These are phyloP conservation scores for Zaprionus obscuricornis DNA, from an alignment of 2,888 invertebrate species.

Conservation along the genomic window DNA sequence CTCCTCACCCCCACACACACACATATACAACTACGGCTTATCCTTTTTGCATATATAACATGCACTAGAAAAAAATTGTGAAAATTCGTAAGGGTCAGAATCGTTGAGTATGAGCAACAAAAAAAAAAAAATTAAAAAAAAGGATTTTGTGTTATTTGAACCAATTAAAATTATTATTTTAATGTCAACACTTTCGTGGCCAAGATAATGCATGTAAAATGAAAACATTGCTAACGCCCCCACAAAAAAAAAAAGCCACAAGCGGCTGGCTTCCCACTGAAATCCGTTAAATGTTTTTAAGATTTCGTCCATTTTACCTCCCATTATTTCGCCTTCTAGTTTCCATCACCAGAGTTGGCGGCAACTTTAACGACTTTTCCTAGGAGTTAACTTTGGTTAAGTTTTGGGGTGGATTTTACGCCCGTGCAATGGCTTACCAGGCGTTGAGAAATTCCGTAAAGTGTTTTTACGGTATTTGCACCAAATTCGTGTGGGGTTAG, in stretches of 20 bases:
- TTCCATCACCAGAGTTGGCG: slow-evolving; percentile 61
- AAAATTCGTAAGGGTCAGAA: slow-evolving; percentile 56
- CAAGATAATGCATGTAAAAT: slow-evolving; percentile 75
- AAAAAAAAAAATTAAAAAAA: slow-evolving; percentile 14
- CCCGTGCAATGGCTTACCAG: slow-evolving; percentile 71
- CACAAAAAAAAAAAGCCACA: background rate
- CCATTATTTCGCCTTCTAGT: background rate
- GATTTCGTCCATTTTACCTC: slow-evolving; percentile 49
- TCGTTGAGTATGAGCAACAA: slow-evolving; percentile 41
- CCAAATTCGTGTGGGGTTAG: slow-evolving; percentile 54
- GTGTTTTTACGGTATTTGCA: slow-evolving; percentile 79
- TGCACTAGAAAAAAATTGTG: slow-evolving; percentile 1
- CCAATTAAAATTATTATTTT: slow-evolving; percentile 83
- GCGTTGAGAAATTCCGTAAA: slow-evolving; percentile 79
- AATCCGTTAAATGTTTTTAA: slow-evolving; percentile 77
- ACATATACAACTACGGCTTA: slow-evolving; percentile 11
- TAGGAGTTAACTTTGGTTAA: slow-evolving; percentile 35
- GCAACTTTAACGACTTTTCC: slow-evolving; percentile 62
- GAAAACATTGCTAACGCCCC: slow-evolving; percentile 60
- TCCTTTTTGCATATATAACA: slow-evolving; percentile 21
- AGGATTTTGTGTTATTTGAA: slow-evolving; percentile 73
- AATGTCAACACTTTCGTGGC: slow-evolving; percentile 81
- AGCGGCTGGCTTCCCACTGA: slow-evolving; percentile 4
- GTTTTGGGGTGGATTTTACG: slow-evolving; percentile 73
- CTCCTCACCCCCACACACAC: slow-evolving; percentile 11